Evolutionary conservation across 2,113 vertebrate genomes (phyloP), one percentile per base, ranked within the genome.

Genomic region (Xiphias gladius): DNA sequence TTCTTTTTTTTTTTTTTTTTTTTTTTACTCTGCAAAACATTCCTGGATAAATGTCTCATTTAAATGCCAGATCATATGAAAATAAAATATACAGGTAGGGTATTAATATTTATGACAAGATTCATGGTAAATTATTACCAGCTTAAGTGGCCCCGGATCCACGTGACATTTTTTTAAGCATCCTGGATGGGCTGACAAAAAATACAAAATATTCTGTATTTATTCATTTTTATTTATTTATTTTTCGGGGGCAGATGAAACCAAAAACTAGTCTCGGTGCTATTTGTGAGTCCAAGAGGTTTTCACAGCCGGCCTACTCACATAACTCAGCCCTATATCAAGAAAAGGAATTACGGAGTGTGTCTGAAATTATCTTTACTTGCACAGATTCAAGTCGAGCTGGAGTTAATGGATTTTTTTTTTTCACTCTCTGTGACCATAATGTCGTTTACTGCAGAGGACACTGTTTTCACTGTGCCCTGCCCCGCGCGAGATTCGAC

Each of bases 401-500:
- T 67, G 30, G 65, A 63, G 41, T 61, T 37, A 11, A 39, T 19
- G 13, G 16, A 22, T 62, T 61, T 79, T 30, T 9, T 16, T 26
- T 39, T 22, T 50, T 13, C 26, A 32, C 17, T 68, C 55, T 17
- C 20, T 71, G 46, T 62, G 63, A 39, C 14, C 63, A 48, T 55
- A 16, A 58, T 48, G 61, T 32, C 20, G 65, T 73, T 79, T 73
- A 16, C 16, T 37, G 26, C 30, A 74, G 46, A 10, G 39, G 63
- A 32, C 28, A 69, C 63, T 50, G 12, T 30, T 73, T 65, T 73
- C 54, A 28, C 22, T 58, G 35, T 59, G 61, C 63, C 66, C 22
- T 65, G 62, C 46, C 64, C 70, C 58, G 52, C 76, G 77, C 74
- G 71, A 84, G 62, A 35, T 73, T 46, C 52, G 41, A 88, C 80